Conservation (phyloP, 2,113 vertebrate species). For the Origma solitaria region DNA sequence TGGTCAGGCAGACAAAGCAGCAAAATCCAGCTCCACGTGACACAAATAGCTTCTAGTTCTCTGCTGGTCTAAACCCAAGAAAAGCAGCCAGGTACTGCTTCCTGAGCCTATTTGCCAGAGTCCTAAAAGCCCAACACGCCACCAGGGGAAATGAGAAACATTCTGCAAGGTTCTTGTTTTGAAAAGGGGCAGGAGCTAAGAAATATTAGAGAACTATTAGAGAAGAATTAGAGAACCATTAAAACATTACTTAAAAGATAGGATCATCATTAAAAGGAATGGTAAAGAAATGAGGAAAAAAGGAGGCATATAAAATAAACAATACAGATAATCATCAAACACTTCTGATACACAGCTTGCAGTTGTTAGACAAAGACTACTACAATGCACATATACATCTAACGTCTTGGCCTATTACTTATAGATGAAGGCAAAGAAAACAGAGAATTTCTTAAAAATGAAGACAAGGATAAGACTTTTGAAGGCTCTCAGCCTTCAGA, state of each 20-base stretch:
- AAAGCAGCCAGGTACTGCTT: background rate
- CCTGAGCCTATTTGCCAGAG: background rate
- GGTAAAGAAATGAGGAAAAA: background rate
- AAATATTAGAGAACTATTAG: background rate
- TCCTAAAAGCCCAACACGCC: background rate
- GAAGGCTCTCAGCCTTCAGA: background rate
- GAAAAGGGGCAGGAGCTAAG: background rate
- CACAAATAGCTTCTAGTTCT: background rate
- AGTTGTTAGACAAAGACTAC: background rate
- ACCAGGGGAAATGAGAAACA: background rate
- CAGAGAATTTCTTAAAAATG: background rate
- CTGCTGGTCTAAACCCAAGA: background rate
- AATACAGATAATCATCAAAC: background rate
- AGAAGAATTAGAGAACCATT: background rate
- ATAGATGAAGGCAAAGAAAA: background rate
- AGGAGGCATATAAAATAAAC: background rate
- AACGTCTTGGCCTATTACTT: background rate
- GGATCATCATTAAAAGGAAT: background rate
- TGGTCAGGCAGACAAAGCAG: constrained; percentile 13
- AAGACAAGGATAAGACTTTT: background rate
- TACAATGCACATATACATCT: background rate
- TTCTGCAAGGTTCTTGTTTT: background rate
- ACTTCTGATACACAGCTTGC: background rate
- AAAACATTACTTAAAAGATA: background rate
- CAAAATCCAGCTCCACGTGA: background rate